Percentiles rank a stretch among this genome's conserved stretches.
Evolutionary conservation across 1,140 invertebrate species (phyloP).

Genomic region (Drosophila oshimai): DNA sequence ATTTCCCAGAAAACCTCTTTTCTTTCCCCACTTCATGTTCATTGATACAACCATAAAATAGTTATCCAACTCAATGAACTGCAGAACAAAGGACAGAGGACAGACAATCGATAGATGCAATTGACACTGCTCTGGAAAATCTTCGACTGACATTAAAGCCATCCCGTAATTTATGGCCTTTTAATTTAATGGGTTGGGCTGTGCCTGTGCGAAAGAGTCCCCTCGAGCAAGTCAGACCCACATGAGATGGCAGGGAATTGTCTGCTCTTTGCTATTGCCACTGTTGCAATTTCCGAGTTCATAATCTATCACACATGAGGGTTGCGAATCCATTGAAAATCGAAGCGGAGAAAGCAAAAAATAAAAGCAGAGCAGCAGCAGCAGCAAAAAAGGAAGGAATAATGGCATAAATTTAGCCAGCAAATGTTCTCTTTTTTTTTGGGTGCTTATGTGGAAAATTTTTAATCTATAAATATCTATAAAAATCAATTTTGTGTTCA

Average conservation of each 20-base stretch:
- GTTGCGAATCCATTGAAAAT: constrained; percentile 50
- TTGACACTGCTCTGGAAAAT: constrained; percentile 70
- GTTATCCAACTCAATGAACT: constrained; percentile 64
- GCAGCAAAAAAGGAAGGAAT: constrained; percentile 12
- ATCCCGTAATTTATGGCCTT: constrained; percentile 75
- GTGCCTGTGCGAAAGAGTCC: constrained; percentile 34
- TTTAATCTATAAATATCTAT: constrained; percentile 81
- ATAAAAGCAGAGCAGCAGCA: constrained; percentile 10
- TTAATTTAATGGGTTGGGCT: constrained; percentile 81
- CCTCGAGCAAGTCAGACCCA: constrained; percentile 56
- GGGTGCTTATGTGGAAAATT: constrained; percentile 75
- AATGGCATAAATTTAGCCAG: constrained; percentile 67
- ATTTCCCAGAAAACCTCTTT: not conserved
- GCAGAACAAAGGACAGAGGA: constrained; percentile 16
- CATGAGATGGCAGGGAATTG: constrained; percentile 48
- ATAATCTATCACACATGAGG: constrained; percentile 72
- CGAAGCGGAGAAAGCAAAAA: constrained; percentile 17
- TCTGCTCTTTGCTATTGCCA: constrained; percentile 37
- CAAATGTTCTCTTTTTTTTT: constrained; percentile 62
- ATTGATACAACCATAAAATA: constrained; percentile 63
- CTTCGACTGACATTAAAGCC: constrained; percentile 71
- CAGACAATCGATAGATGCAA: constrained; percentile 63
- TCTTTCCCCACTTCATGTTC: constrained; percentile 11
- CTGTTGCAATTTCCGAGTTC: constrained; percentile 73
- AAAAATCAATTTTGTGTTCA: constrained; percentile 80